Conservation (phyloP, 2,113 vertebrate species). For the Dolichotis patagonum region DNA sequence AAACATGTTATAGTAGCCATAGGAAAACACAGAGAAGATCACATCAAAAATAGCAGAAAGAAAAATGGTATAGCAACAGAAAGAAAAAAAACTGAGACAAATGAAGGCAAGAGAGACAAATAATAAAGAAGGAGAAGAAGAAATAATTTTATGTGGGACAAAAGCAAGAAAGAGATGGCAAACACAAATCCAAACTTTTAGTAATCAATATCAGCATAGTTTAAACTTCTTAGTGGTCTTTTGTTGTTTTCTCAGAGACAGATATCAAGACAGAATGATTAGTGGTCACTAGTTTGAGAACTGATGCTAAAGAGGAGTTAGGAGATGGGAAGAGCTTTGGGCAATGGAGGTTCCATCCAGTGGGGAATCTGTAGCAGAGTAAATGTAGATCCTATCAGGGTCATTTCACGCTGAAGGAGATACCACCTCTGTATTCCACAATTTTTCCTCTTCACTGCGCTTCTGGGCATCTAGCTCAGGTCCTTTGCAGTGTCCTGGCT, state of each 20-base stretch:
- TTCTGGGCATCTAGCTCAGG: too few species aligned
- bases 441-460: too few species aligned
- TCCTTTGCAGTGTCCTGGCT: neutral
- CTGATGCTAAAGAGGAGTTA: too few species aligned
- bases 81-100: neutral
- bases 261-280: neutral
- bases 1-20: neutral
- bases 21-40: neutral
- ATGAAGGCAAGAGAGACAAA: neutral
- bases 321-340: too few species aligned
- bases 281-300: neutral
- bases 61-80: neutral
- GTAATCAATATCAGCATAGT: neutral
- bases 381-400: neutral
- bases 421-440: neutral
- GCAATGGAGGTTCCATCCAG: neutral
- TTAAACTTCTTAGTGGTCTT: neutral
- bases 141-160: neutral
- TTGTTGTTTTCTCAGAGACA: neutral
- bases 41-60: neutral
- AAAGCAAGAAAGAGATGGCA: neutral
- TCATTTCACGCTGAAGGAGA: neutral
- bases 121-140: neutral
- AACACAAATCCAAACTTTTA: neutral
- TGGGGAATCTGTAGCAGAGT: accelerated